Evolutionary conservation across 2,113 vertebrate species (phyloP).

Genomic region (Muntiacus reevesi): DNA sequence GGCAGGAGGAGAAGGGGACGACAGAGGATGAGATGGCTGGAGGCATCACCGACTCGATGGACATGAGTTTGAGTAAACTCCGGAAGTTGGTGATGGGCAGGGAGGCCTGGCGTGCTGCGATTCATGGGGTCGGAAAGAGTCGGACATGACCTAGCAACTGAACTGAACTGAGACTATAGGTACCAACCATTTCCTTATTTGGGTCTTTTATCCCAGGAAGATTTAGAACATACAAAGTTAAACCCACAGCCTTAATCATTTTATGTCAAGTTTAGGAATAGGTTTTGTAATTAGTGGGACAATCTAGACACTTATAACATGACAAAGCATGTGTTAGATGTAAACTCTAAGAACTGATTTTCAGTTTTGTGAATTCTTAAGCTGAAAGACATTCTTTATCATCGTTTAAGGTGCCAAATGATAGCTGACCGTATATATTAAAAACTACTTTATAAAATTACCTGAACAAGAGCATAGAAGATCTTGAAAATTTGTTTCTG

Average conservation of each 20-base stretch:
- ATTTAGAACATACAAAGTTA: not conserved
- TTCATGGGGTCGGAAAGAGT: too few relatives aligned
- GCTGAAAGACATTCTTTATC: not conserved
- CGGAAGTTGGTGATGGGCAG: too few relatives aligned
- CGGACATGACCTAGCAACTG: too few relatives aligned
- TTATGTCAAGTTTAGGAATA: not conserved
- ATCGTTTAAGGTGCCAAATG: not conserved
- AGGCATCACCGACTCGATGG: too few relatives aligned
- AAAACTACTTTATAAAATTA: conserved; percentile 69
- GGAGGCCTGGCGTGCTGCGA: too few relatives aligned
- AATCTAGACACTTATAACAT: not conserved
- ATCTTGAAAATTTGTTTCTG: conserved; percentile 99
- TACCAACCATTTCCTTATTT: not conserved
- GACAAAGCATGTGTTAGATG: not conserved
- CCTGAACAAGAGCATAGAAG: conserved; percentile 99
- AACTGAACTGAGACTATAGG: not conserved
- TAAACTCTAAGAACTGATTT: conserved; percentile 5
- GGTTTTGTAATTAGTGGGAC: not conserved
- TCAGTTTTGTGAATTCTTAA: not conserved
- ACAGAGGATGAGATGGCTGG: too few relatives aligned
- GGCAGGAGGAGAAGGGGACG: too few relatives aligned
- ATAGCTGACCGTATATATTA: not conserved
- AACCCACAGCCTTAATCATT: not conserved
- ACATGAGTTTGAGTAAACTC: too few relatives aligned
- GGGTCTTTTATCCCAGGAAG: not conserved